Conservation (phyloP, 2,113 vertebrate genomes). For the Phasianus colchicus region DNA sequence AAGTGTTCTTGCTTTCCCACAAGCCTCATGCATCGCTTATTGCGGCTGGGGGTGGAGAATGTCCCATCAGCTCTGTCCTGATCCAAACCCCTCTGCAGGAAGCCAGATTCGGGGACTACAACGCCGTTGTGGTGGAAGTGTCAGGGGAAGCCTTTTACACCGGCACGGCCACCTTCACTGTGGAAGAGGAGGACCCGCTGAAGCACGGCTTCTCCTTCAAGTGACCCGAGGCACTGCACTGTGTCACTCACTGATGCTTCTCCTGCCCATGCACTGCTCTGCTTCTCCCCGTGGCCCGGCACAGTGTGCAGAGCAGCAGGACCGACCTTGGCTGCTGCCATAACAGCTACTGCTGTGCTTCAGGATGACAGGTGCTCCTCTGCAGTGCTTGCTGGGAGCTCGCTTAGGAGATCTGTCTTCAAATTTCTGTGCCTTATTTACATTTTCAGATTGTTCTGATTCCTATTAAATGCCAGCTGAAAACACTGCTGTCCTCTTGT, state of each 20-base stretch:
- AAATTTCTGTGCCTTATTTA: neutral
- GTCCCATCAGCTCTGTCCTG: neutral
- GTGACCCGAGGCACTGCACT: conserved; percentile 41
- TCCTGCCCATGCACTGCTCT: neutral
- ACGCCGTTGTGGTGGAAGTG: conserved; percentile 91
- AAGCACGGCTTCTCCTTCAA: conserved; percentile 88
- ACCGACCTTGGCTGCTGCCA: neutral
- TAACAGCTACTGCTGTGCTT: neutral
- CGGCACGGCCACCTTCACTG: conserved; percentile 83
- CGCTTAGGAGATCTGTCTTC: neutral
- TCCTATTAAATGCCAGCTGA: conserved; percentile 32
- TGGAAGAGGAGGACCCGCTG: conserved; percentile 86
- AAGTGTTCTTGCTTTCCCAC: neutral
- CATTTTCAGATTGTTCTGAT: neutral
- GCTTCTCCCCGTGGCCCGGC: accelerated
- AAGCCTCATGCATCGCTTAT: neutral
- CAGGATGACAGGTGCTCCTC: neutral
- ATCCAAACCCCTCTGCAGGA: conserved; percentile 78
- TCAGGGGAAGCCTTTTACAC: conserved; percentile 91
- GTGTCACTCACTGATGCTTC: neutral
- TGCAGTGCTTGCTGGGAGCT: neutral
- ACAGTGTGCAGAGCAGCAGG: neutral
- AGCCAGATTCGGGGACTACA: conserved; percentile 84
- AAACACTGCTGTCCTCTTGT: neutral
- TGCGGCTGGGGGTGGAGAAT: neutral